These are phyloP conservation scores for Macaria notata DNA, from an alignment of 2,888 invertebrate genomes.

Conservation along the genomic window DNA sequence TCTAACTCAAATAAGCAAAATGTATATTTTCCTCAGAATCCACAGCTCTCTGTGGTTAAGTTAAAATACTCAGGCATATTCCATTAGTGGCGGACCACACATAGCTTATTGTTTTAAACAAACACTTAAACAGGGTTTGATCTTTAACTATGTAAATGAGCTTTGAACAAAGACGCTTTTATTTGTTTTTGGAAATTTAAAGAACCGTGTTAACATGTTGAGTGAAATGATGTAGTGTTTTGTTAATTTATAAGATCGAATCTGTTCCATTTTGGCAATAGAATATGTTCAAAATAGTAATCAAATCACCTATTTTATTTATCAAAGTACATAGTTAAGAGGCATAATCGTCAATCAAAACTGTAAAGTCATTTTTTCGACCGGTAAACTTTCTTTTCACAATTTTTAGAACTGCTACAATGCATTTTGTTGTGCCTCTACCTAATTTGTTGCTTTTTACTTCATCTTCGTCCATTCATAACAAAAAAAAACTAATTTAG, in stretches of 20 bases:
- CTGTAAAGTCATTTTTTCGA: too few relatives aligned
- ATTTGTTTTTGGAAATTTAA: neutral
- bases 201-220: conserved; percentile 1
- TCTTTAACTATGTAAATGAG: conserved; percentile 15
- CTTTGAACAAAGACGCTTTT: conserved; percentile 2
- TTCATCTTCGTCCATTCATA: too few relatives aligned
- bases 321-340: too few relatives aligned
- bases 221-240: neutral
- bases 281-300: too few relatives aligned
- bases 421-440: too few relatives aligned
- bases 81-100: conserved; percentile 18
- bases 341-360: too few relatives aligned
- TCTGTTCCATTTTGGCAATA: too few relatives aligned
- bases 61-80: conserved; percentile 5
- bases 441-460: too few relatives aligned
- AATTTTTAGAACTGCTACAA: too few relatives aligned
- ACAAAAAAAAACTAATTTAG: too few relatives aligned
- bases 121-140: conserved; percentile 9
- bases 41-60: conserved; percentile 9
- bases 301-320: too few relatives aligned
- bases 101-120: conserved; percentile 12
- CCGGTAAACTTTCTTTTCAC: too few relatives aligned
- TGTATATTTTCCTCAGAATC: conserved; percentile 1
- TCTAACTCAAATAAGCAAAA: neutral
- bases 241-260: neutral